Evolutionary conservation across 2,113 vertebrate species (phyloP).

Genomic region (Halichoeres trimaculatus): DNA sequence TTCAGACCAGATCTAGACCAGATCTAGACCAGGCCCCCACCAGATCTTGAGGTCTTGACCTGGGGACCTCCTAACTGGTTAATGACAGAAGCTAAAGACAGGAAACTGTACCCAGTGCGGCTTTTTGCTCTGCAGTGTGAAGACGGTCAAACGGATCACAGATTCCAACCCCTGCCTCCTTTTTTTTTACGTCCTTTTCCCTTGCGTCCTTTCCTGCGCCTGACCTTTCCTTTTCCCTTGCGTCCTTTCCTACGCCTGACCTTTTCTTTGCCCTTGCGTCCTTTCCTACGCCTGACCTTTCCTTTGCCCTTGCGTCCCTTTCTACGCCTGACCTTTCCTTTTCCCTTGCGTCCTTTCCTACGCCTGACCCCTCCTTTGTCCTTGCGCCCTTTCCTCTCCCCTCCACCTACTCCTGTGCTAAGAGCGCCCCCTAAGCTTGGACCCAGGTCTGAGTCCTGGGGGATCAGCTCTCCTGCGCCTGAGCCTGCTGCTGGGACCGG

Average conservation of each 20-base stretch:
- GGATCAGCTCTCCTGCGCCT: too few species aligned
- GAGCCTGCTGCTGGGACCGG: too few species aligned
- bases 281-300: neutral
- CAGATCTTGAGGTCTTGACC: too few species aligned
- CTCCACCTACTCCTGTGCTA: fast-evolving
- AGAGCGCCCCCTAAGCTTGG: neutral
- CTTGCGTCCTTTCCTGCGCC: neutral
- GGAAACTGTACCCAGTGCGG: too few species aligned
- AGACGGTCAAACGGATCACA: too few species aligned
- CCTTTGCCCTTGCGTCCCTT: neutral
- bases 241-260: fast-evolving
- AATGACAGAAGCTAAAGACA: too few species aligned
- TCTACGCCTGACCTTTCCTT: neutral
- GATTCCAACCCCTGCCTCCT: too few species aligned
- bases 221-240: neutral
- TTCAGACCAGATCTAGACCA: too few species aligned
- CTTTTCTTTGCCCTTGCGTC: neutral
- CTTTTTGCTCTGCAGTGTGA: too few species aligned
- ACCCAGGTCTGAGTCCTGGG: too few species aligned
- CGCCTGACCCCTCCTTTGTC: fast-evolving
- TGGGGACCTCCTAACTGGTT: too few species aligned
- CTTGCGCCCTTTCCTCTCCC: neutral
- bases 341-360: neutral
- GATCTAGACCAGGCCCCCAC: too few species aligned
- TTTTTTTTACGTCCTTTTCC: fast-evolving